These are phyloP conservation scores for Hoplostethus atlanticus DNA, from an alignment of 2,797 vertebrate genomes.

Conservation along the genomic window DNA sequence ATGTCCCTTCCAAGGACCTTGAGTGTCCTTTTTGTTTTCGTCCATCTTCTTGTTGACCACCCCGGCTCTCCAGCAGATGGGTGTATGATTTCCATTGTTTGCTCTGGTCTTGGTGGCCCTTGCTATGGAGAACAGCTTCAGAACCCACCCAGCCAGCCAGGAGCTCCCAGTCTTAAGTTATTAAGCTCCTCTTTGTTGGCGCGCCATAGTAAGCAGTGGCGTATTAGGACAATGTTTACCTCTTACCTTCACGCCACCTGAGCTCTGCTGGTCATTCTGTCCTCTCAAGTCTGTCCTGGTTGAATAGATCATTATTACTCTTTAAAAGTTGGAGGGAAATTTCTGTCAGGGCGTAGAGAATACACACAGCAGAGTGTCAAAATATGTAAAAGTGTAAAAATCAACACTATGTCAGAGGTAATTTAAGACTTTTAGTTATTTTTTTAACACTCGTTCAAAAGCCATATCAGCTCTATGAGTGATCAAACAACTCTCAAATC, in stretches of 20 bases:
- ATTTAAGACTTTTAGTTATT: too few species aligned
- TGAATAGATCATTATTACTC: neutral
- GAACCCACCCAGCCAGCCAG: constrained; percentile 24
- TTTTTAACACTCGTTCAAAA: too few species aligned
- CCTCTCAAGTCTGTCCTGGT: neutral
- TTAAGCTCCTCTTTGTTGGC: constrained; percentile 48
- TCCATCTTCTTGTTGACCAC: neutral
- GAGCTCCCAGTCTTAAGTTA: constrained; percentile 41
- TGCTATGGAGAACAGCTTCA: constrained; percentile 9
- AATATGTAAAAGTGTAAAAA: neutral
- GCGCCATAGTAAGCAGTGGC: constrained; percentile 15
- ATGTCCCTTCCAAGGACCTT: too few species aligned
- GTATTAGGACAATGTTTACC: constrained; percentile 50
- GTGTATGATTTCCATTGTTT: constrained; percentile 46
- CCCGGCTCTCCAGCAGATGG: constrained; percentile 8
- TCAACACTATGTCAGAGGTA: neutral
- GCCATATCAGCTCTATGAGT: too few species aligned
- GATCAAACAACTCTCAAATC: neutral
- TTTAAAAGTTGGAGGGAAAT: too few species aligned
- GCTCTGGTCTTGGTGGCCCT: constrained; percentile 26
- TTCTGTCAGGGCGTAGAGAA: too few species aligned
- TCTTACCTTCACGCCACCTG: constrained; percentile 11
- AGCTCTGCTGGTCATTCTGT: constrained; percentile 10
- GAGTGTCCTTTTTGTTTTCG: neutral
- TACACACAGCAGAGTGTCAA: neutral